phyloP scores from a whole-genome alignment of 2,888 invertebrate genomes.

The Gymnosoma rotundatum region DNA sequence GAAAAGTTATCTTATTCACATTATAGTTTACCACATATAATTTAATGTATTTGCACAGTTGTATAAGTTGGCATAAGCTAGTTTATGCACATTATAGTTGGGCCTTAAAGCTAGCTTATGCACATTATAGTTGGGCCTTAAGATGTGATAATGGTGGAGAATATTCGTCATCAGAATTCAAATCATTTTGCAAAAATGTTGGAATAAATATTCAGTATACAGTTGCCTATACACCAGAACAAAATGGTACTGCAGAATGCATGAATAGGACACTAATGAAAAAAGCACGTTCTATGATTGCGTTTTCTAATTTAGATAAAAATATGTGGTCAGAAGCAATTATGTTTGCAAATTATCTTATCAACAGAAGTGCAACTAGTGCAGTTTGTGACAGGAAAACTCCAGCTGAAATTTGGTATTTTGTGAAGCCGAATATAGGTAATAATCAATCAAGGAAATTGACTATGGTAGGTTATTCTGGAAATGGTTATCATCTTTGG shows the following conservation, averaged over 20 bases:
- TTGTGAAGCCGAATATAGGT: too few relatives aligned
- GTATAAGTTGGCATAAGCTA: too few relatives aligned
- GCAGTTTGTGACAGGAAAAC: neutral
- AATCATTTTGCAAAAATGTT: neutral
- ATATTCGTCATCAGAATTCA: slow-evolving; percentile 9
- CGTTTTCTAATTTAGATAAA: neutral
- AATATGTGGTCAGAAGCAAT: neutral
- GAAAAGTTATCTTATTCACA: too few relatives aligned
- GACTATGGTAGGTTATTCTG: slow-evolving; percentile 2
- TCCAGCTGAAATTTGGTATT: slow-evolving; percentile 1
- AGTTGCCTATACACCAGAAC: slow-evolving; percentile 1
- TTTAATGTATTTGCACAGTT: too few relatives aligned
- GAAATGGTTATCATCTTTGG: neutral
- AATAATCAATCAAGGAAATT: neutral
- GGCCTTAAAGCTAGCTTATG: too few relatives aligned
- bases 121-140: too few relatives aligned
- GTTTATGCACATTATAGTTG: too few relatives aligned
- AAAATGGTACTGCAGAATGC: slow-evolving; percentile 3
- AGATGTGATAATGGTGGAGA: slow-evolving; percentile 12
- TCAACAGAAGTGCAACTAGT: slow-evolving; percentile 7
- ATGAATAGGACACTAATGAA: slow-evolving; percentile 18
- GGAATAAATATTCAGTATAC: slow-evolving; percentile 7
- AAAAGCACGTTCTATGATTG: slow-evolving; percentile 9
- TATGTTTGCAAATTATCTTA: neutral
- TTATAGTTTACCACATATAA: too few relatives aligned